Conservation (phyloP, 2,888 invertebrate species). For the Diarsia brunnea region DNA sequence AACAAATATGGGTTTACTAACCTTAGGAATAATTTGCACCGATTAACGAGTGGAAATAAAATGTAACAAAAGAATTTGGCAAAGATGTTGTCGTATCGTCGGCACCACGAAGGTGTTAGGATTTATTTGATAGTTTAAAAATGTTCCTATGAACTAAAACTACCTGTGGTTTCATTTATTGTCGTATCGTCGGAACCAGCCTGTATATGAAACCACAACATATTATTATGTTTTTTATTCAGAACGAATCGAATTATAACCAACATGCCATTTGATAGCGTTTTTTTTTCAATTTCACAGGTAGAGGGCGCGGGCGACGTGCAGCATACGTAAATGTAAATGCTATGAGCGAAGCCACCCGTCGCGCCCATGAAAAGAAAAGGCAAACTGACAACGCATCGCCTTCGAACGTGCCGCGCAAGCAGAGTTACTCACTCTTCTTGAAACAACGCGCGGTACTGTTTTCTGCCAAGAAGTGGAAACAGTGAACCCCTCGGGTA, state of each 20-base stretch:
- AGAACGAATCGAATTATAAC: not conserved
- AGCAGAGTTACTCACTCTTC: slow-evolving; percentile 89
- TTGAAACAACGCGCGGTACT: slow-evolving; percentile 88
- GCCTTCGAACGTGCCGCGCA: slow-evolving; percentile 74
- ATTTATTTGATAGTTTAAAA: no score
- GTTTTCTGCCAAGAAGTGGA: slow-evolving; percentile 90
- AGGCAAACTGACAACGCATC: slow-evolving; percentile 55
- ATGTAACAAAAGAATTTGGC: no score
- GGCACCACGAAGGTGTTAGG: no score
- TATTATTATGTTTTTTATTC: not conserved
- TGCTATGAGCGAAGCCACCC: slow-evolving; percentile 69
- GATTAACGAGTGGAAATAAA: no score
- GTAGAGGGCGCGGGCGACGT: slow-evolving; percentile 79
- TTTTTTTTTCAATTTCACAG: slow-evolving; percentile 53
- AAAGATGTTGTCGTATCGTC: no score
- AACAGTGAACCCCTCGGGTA: slow-evolving; percentile 75
- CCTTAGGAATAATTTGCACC: no score
- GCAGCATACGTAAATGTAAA: slow-evolving; percentile 64
- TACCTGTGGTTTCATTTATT: no score
- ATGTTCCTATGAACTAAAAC: no score
- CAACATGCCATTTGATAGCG: not conserved
- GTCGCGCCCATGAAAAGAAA: slow-evolving; percentile 70
- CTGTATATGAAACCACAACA: no score
- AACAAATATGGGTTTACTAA: no score
- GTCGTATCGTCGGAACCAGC: no score